Base-by-base conservation (phyloP, 1,140 invertebrate genomes). In the Panonychus citri region DNA sequence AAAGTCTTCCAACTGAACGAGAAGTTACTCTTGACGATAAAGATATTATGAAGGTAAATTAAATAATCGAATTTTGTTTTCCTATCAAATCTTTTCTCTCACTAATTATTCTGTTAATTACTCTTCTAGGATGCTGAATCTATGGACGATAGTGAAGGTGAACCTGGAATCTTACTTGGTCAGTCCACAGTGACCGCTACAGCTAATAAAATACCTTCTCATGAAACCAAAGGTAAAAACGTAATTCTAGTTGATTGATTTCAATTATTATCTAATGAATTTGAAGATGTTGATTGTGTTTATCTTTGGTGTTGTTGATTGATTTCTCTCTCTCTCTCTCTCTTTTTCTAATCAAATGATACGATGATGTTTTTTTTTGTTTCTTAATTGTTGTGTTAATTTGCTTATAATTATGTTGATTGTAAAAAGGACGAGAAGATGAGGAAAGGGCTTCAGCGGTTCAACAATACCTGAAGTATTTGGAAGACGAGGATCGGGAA, bases 11-110 rank as follows among this genome's bases (percentile, higher is more conserved):
- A 24, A 19, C n/a, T 27, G 55, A 30, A 17, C 66, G 81, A 60
- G 78, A 79, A 69, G 74, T 73, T 55, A 76, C 73, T 64, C 78
- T 74, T 62, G 77, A 81, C 67, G 80, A 81, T 64, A 73, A 78
- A 63, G 80, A 81, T 65, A 74, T 81, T 17, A 77, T 80, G 71
- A 81, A 81, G 68, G 78, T 58, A 19, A 30, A 57, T 21, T 25
- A n/a, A n/a, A n/a, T n/a, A 40, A 56, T 53, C 26, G 19, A 4
- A 26, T 13, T 42, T 26, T 28, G 19, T 59, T 51, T 15, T 49
- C 57, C 21, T 25, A 53, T 19, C 27, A 24, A 24, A 21, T 48
- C 3, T 26, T 66, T 48, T 49, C 10, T 49, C 24, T 24, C 26
- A 15, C 39, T 46, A n/a, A 46, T 46, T 24, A 7, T 43, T 19